Base-by-base conservation (phyloP, 2,888 invertebrate genomes). In the Amphipyra tragopoginis region DNA sequence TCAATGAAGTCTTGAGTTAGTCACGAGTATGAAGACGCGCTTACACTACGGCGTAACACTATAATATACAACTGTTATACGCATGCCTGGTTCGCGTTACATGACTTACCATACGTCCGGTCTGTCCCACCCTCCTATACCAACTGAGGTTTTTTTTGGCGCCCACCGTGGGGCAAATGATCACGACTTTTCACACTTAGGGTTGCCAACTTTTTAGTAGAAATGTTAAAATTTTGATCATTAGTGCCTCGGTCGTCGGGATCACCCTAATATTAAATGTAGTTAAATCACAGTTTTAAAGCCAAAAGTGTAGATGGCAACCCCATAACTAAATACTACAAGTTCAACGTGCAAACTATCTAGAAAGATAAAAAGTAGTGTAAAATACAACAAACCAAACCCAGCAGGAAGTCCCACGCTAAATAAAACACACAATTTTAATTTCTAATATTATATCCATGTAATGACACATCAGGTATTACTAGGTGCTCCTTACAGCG, bases 401-500 rank as follows among this genome's bases (percentile, higher is more conserved):
- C 90, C 90, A 86, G 83, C 86, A 83, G 86, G 85, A 86, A 86
- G 84, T 84, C 90, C 90, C 90, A 86, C 90, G 85, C 89, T 90
- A 94, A 93, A 93, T 93, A 93, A 94, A 93, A 94, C 93, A 93
- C 93, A 93, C 91, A 84, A 86, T 89, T 87, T 86, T 79, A 79
- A 79, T 89, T 93, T 93, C 93, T 93, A 93, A 90, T 77, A 79
- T 89, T 88, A 91, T 93, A 92, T 90, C 88, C 88, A 92, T 94
- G 93, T 94, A 94, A 94, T 94, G 92, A 93, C 92, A 93, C 91
- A 91, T 90, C 82, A 87, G 86, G 86, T 91, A 91, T 86, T 86
- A 83, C 88, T 91, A 91, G 81, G 93, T 93, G 94, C 93, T 90
- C 90, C 88, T 90, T 88, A 91, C 92, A 92, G 90, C 93, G 92